Conservation (phyloP, 2,797 vertebrate species). For the Micropoecilia bifurca region DNA sequence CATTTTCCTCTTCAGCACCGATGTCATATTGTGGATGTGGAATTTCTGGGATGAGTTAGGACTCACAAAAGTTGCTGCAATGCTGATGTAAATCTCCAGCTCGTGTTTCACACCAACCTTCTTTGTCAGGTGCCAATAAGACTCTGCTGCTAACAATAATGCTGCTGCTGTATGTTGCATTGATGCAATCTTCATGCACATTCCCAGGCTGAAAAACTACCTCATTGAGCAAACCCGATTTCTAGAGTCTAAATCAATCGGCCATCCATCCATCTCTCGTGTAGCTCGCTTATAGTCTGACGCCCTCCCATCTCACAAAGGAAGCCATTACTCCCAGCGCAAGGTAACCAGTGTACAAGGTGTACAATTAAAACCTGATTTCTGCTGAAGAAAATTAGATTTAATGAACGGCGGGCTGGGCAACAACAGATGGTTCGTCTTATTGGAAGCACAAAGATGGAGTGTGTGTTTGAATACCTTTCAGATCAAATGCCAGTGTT, state of each 20-base stretch:
- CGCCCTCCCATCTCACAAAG: conserved; percentile 60
- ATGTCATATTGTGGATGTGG: conserved; percentile 19
- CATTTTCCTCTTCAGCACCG: background rate
- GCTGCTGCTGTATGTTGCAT: conserved; percentile 23
- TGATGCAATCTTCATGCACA: conserved; percentile 28
- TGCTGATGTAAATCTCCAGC: conserved; percentile 34
- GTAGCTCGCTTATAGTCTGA: conserved; percentile 40
- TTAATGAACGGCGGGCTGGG: conserved; percentile 80
- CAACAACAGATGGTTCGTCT: conserved; percentile 83
- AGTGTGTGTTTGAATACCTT: conserved; percentile 80
- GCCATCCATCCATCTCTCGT: conserved; percentile 47
- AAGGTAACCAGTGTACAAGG: conserved; percentile 40
- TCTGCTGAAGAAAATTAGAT: conserved; percentile 79
- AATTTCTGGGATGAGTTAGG: conserved; percentile 25
- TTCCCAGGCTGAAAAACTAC: conserved; percentile 44
- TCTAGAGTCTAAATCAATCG: conserved; percentile 60
- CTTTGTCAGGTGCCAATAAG: conserved; percentile 57
- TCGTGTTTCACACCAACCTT: conserved; percentile 9
- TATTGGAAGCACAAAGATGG: conserved; percentile 82
- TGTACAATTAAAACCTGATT: conserved; percentile 81
- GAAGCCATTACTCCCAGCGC: conserved; percentile 68
- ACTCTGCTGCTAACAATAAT: conserved; percentile 34
- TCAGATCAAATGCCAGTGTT: conserved; percentile 84
- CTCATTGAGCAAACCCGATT: conserved; percentile 46
- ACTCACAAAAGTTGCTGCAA: conserved; percentile 20